These are phyloP conservation scores for Dorcus parallelipipedus DNA, from an alignment of 2,888 invertebrate species.

Conservation along the genomic window DNA sequence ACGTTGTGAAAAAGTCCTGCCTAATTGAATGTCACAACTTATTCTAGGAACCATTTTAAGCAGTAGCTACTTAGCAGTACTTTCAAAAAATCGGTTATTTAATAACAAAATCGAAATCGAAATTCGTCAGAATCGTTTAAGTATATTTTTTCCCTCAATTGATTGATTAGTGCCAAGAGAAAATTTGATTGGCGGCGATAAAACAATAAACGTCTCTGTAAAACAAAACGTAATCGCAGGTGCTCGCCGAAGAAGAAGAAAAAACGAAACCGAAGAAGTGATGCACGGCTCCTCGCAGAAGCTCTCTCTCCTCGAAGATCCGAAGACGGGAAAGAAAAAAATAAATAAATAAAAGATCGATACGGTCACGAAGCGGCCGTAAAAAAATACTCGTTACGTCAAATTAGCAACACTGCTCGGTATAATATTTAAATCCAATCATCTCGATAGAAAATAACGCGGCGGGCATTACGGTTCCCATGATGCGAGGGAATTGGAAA, in stretches of 20 bases:
- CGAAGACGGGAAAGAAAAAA: background rate
- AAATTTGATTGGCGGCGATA: too few species aligned
- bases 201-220: background rate
- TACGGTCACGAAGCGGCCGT: constrained; percentile 1
- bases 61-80: too few species aligned
- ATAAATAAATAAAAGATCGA: background rate
- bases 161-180: too few species aligned
- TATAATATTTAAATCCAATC: constrained; percentile 7
- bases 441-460: constrained; percentile 1
- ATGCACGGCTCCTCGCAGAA: background rate
- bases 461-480: background rate
- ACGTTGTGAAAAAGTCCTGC: too few species aligned
- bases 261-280: background rate
- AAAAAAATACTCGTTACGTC: constrained; percentile 4
- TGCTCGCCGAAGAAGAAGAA: background rate
- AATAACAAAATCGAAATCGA: too few species aligned
- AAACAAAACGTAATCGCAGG: background rate
- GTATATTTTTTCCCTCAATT: too few species aligned
- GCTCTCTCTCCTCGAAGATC: background rate
- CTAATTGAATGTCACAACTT: too few species aligned
- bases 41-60: too few species aligned
- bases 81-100: too few species aligned
- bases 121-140: too few species aligned
- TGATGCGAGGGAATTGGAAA: background rate
- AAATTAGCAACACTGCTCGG: constrained; percentile 6